Base-by-base conservation (phyloP, 2,113 vertebrate genomes). In the Lophotis ruficrista region DNA sequence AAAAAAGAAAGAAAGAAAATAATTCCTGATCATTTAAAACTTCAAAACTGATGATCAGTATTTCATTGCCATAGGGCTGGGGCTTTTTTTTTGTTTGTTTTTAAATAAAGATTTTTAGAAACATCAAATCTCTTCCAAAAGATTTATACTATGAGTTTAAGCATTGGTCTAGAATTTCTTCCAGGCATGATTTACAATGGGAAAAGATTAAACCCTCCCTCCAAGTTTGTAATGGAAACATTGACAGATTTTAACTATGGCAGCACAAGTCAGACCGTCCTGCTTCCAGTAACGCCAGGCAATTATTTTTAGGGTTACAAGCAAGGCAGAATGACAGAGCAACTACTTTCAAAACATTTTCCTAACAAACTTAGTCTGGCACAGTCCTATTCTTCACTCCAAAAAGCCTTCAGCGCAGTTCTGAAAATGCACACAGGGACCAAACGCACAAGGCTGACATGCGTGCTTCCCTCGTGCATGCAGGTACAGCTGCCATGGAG, bases 171-270 rank as follows among this genome's bases (percentile, higher is more conserved):
- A 78, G 66, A 73, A 81, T 92, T 95, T 98, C 76, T 94, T 75
- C 90, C 95, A 95, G 60, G 45, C 24, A n/a, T 41, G 20, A 87
- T 72, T 93, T 83, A 79, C 91, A 92, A 89, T 13, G 28, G 56
- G 53, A 71, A 96, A 94, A 94, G 94, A 90, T 69, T 90, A 95
- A 97, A 91, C 53, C 51, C 61, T 87, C 84, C 61, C 56, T 96
- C 71, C 65, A 90, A 93, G 37, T 90, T 1, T 82, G 91, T 96
- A 97, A 97, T 92, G 76, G 87, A 97, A 98, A 97, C 77, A 92
- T 1, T 93, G 82, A 95, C 3, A 3, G 75, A 73, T 89, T 93
- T 96, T 85, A 95, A 95, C 88, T 83, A 65, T 25, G 91, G 58
- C 65, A 91, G 92, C 14, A 12, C 77, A 86, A 96, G 66, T 83